These are phyloP conservation scores for Belgica antarctica DNA, from an alignment of 2,888 invertebrate species.

Conservation along the genomic window DNA sequence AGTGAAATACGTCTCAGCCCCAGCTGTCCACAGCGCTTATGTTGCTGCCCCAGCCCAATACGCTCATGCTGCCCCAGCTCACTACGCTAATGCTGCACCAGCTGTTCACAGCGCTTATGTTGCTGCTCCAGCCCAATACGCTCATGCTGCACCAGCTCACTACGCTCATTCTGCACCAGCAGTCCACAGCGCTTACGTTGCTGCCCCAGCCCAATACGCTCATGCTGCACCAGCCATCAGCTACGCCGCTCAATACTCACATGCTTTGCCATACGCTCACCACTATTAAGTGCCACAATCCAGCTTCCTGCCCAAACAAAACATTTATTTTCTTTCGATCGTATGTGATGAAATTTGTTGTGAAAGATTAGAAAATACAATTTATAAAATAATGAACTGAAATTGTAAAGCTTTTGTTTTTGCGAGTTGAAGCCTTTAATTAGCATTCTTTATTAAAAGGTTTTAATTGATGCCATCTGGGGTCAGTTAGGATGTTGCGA, in stretches of 20 bases:
- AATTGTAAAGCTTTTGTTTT: background rate
- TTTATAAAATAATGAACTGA: conserved; percentile 31
- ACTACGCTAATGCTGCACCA: conserved; percentile 9
- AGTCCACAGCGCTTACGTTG: background rate
- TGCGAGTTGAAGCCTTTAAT: background rate
- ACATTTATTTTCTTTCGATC: conserved; percentile 22
- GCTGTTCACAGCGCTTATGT: background rate
- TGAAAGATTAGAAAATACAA: conserved; percentile 41
- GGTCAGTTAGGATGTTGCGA: too few relatives aligned
- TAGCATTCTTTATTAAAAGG: background rate
- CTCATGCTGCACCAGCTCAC: background rate
- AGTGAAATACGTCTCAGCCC: background rate
- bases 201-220: background rate
- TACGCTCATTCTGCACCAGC: background rate
- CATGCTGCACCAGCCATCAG: background rate
- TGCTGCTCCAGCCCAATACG: background rate
- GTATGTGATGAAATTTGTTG: conserved; percentile 9
- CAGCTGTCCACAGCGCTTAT: background rate
- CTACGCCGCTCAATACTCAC: background rate
- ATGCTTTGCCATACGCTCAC: background rate
- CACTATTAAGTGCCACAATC: background rate
- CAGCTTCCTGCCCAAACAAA: background rate
- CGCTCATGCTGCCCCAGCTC: background rate
- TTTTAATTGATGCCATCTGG: too few relatives aligned
- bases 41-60: conserved; percentile 25